Evolutionary conservation across 2,797 vertebrate species (phyloP), one percentile per base, ranked within the genome.

Genomic region (Botia almorhae): DNA sequence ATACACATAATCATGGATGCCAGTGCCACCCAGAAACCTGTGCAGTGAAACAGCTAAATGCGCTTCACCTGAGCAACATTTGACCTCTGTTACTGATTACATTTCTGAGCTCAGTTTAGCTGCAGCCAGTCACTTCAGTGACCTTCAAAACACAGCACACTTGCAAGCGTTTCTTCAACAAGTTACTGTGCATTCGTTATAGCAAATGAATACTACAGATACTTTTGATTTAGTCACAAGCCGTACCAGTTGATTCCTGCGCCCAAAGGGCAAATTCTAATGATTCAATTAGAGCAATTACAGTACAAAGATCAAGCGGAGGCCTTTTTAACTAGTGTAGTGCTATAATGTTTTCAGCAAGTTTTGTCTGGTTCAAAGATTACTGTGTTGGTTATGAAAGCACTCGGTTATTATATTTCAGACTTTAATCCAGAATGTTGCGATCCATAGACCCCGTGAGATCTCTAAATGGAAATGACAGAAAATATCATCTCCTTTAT

Each of bases 1-100:
- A 78, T 60, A 67, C 68, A 69, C 65, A 60, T 69, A 78, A 78
- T 78, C 53, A 50, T 69, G 76, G 65, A 67, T 69, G 65, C 60
- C 7, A 33, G 39, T 78, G 65, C 76, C 65, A 69, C 76, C 55
- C 76, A 69, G 23, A 8, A 58, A 69, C 4, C 1, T 29, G 76
- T 48, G 19, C 4, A 14, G 11, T 4, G 17, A 13, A 55, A 36
- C 17, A 64, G 29, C 29, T 36, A 39, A 39, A 39, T 39, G 26
- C 33, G 23, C 26, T 14, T 61, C 21, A 65, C 64, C 46, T 78
- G 23, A 33, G 46, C 1, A 69, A 19, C 56, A 48, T 29, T 58
- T 77, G 14, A 56, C 6, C 11, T 16, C 6, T 14, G 26, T 19
- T 64, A 19, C 7, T 17, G 36, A 55, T 39, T 76, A 23, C 19